Conservation (phyloP, 1,140 invertebrate genomes). For the Philotrypesis tridentata region DNA sequence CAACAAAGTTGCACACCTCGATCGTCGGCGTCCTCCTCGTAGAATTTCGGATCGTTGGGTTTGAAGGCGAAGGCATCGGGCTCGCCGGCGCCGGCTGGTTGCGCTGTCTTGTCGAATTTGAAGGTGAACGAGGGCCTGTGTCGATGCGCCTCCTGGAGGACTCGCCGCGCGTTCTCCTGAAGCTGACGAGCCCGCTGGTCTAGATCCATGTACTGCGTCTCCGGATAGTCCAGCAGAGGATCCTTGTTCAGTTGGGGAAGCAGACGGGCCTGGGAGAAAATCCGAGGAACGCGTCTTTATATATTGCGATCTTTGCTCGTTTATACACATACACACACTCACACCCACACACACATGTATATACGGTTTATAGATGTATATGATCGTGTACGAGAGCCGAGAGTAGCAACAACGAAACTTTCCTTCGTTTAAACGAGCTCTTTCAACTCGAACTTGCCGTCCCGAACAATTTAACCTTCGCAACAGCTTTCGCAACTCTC, state of each 20-base stretch:
- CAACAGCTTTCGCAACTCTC: no score
- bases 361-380: no score
- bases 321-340: no score
- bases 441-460: no score
- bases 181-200: neutral
- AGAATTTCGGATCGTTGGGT: conserved; percentile 71
- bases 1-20: neutral
- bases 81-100: neutral
- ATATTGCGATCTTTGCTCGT: no score
- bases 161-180: neutral
- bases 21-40: conserved; percentile 48
- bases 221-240: conserved; percentile 48
- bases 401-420: no score
- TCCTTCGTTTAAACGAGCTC: no score
- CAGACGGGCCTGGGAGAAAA: conserved; percentile 23
- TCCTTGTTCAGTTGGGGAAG: conserved; percentile 45
- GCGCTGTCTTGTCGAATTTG: conserved; percentile 58
- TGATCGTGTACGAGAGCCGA: no score
- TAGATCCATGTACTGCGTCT: conserved; percentile 37
- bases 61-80: conserved; percentile 63
- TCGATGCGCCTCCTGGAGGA: neutral
- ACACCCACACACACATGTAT: no score
- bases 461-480: no score
- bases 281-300: no score
- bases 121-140: conserved; percentile 64